These are phyloP conservation scores for Elgaria multicarinata DNA, from an alignment of 2,113 vertebrate species.

Conservation along the genomic window DNA sequence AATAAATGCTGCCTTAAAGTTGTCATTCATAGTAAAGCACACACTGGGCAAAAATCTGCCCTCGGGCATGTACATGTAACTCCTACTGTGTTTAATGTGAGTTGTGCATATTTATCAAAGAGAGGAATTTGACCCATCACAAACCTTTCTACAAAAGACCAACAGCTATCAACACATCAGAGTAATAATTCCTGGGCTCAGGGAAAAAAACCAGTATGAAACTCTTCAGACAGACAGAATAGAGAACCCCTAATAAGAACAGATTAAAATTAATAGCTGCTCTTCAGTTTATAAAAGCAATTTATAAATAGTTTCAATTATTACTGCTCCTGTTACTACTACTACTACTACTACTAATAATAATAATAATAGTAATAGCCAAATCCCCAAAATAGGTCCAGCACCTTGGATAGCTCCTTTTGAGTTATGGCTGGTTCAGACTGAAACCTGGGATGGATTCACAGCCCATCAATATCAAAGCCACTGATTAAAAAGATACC, in stretches of 20 bases:
- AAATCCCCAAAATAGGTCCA: too few relatives aligned
- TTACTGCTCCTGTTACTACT: too few relatives aligned
- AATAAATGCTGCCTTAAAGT: background rate
- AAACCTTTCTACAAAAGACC: background rate
- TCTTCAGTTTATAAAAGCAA: background rate
- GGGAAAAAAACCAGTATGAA: background rate
- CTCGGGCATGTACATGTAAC: background rate
- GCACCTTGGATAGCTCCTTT: too few relatives aligned
- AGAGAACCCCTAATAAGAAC: background rate
- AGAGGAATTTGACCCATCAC: background rate
- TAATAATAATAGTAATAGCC: too few relatives aligned
- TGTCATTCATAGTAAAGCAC: slow-evolving; percentile 8
- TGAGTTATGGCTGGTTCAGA: too few relatives aligned
- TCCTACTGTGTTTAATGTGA: background rate
- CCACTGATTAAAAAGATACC: background rate
- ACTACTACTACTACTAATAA: too few relatives aligned
- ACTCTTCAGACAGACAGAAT: background rate
- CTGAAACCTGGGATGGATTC: too few relatives aligned
- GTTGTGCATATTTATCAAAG: background rate
- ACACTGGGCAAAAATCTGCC: slow-evolving; percentile 2
- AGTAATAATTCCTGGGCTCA: background rate
- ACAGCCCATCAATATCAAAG: too few relatives aligned
- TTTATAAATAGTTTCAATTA: too few relatives aligned
- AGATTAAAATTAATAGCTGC: background rate
- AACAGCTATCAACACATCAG: background rate